Evolutionary conservation across 1,140 invertebrate genomes (phyloP).

Genomic region (Paralvinella palmiformis): DNA sequence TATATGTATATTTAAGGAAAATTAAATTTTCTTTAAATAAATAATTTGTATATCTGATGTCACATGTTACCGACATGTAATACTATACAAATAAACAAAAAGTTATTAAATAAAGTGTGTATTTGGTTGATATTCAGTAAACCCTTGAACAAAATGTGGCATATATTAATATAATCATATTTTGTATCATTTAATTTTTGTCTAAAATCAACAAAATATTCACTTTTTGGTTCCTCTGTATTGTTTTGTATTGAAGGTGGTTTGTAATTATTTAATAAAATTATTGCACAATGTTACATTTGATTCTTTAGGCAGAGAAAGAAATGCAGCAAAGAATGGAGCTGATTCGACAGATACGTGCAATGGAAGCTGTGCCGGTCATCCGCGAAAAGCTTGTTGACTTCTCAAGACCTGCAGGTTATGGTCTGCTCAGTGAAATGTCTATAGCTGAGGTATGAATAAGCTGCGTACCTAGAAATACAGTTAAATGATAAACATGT

Average conservation of each 20-base stretch:
- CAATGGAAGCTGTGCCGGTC: slow-evolving; percentile 42
- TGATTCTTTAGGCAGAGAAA: slow-evolving; percentile 35
- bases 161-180: no score
- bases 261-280: no score
- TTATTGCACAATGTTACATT: not conserved
- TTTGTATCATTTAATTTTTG: no score
- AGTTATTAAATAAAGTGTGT: not conserved
- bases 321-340: slow-evolving; percentile 49
- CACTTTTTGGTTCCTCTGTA: no score
- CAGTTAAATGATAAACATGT: not conserved
- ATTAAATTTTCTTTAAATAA: no score
- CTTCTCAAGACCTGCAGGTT: slow-evolving; percentile 41
- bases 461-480: not conserved
- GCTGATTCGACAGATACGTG: slow-evolving; percentile 48
- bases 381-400: slow-evolving; percentile 41
- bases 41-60: no score
- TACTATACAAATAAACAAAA: no score
- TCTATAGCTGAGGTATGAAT: slow-evolving; percentile 30
- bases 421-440: slow-evolving; percentile 48
- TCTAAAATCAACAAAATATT: no score
- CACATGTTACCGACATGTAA: no score
- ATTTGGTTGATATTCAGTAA: not conserved
- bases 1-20: no score
- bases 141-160: no score
- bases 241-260: no score